Evolutionary conservation across 2,888 invertebrate genomes (phyloP).

Genomic region (Chrysomela aeneicollis): DNA sequence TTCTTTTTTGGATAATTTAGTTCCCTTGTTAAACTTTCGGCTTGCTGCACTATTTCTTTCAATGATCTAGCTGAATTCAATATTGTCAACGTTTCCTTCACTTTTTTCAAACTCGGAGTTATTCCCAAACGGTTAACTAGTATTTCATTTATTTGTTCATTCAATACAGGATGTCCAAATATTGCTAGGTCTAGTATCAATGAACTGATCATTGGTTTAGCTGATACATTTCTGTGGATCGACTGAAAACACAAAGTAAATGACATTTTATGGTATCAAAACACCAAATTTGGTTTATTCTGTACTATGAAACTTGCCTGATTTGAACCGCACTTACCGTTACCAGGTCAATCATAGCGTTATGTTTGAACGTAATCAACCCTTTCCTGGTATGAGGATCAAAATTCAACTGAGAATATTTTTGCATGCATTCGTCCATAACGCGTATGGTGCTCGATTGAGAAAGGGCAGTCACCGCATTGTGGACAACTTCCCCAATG

Average conservation of each 20-base stretch:
- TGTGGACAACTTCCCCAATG: slow-evolving; percentile 69
- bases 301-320: no score
- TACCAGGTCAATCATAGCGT: slow-evolving; percentile 54
- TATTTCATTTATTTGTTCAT: slow-evolving; percentile 63
- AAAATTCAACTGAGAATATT: slow-evolving; percentile 23
- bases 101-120: slow-evolving; percentile 40
- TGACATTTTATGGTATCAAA: no score
- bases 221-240: slow-evolving; percentile 59
- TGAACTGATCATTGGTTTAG: slow-evolving; percentile 61
- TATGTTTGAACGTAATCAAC: slow-evolving; percentile 51
- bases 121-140: slow-evolving; percentile 63
- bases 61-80: slow-evolving; percentile 37
- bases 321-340: slow-evolving; percentile 48
- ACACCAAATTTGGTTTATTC: no score
- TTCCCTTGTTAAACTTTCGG: slow-evolving; percentile 40
- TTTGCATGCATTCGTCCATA: slow-evolving; percentile 43
- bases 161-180: slow-evolving; percentile 69
- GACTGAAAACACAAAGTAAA: slow-evolving; percentile 59
- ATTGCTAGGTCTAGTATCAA: slow-evolving; percentile 69
- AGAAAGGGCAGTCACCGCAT: slow-evolving; percentile 56
- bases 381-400: slow-evolving; percentile 40
- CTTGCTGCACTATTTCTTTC: slow-evolving; percentile 22
- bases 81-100: slow-evolving; percentile 48
- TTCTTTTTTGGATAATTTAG: slow-evolving; percentile 54
- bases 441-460: slow-evolving; percentile 34